Conservation (phyloP, 2,797 vertebrate genomes). For the Eulemur rubriventer region DNA sequence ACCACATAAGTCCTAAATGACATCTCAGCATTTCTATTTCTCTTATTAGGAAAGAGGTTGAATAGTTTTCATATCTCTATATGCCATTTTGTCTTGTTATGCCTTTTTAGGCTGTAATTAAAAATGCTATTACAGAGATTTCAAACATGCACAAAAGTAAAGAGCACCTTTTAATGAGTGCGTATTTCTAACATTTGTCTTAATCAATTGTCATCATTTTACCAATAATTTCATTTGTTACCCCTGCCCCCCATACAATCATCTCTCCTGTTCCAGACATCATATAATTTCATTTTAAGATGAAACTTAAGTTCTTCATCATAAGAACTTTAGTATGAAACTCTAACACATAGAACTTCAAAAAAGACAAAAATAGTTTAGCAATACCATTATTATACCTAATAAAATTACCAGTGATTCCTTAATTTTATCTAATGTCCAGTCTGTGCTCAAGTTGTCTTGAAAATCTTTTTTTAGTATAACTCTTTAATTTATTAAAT, state of each 20-base stretch:
- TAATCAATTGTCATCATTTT: not conserved
- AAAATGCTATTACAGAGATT: not conserved
- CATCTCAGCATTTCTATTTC: not conserved
- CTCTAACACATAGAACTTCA: not conserved
- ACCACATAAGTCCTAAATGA: not conserved
- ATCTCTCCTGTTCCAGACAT: not conserved
- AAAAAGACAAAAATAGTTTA: not conserved
- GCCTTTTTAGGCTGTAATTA: conserved; percentile 13
- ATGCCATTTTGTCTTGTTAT: not conserved
- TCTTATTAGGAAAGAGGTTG: not conserved
- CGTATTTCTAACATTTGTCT: not conserved
- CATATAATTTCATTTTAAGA: not conserved
- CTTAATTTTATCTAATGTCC: not conserved
- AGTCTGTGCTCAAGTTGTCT: conserved; percentile 13
- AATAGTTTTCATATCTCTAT: not conserved
- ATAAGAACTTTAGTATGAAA: not conserved
- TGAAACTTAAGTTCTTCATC: not conserved
- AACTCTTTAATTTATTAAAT: not conserved
- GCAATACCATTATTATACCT: not conserved
- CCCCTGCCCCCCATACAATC: not conserved
- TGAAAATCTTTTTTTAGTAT: not conserved
- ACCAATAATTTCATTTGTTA: not conserved
- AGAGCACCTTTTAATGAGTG: not conserved
- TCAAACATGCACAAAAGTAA: not conserved
- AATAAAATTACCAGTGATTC: conserved; percentile 15